These are phyloP conservation scores for Carassius auratus DNA, from an alignment of 2,113 vertebrate genomes.

Conservation along the genomic window DNA sequence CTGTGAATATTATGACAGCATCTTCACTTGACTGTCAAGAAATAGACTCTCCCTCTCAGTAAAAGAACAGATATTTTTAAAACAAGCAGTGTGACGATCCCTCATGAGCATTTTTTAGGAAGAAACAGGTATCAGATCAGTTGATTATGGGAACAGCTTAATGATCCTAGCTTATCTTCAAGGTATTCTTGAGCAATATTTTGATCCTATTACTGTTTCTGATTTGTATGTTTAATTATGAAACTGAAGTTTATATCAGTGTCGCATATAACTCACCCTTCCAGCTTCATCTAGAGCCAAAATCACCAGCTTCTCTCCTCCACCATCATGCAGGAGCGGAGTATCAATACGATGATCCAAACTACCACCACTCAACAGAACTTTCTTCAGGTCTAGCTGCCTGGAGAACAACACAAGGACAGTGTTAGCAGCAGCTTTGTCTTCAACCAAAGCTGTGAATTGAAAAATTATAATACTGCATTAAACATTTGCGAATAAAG, in stretches of 20 bases:
- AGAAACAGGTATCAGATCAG: background rate
- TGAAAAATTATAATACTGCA: background rate
- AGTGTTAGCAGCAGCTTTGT: background rate
- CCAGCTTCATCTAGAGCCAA: slow-evolving; percentile 91
- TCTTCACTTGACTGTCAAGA: background rate
- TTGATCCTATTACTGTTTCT: background rate
- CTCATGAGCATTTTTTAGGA: background rate
- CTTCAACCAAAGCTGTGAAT: background rate
- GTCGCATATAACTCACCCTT: slow-evolving; percentile 77
- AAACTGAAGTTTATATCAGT: background rate
- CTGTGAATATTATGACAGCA: background rate
- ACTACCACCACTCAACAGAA: slow-evolving; percentile 88
- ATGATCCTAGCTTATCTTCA: background rate
- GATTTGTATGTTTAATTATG: background rate
- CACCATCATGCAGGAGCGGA: slow-evolving; percentile 86
- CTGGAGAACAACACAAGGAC: slow-evolving; percentile 66
- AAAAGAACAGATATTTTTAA: background rate
- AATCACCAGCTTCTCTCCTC: slow-evolving; percentile 84
- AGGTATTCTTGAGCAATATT: background rate
- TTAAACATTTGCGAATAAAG: background rate
- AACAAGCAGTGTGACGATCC: background rate
- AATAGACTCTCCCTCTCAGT: background rate
- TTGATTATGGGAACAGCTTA: background rate
- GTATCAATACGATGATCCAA: slow-evolving; percentile 90
- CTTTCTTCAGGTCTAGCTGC: slow-evolving; percentile 92